Conservation (phyloP, 2,113 vertebrate genomes). For the Pelobates fuscus region DNA sequence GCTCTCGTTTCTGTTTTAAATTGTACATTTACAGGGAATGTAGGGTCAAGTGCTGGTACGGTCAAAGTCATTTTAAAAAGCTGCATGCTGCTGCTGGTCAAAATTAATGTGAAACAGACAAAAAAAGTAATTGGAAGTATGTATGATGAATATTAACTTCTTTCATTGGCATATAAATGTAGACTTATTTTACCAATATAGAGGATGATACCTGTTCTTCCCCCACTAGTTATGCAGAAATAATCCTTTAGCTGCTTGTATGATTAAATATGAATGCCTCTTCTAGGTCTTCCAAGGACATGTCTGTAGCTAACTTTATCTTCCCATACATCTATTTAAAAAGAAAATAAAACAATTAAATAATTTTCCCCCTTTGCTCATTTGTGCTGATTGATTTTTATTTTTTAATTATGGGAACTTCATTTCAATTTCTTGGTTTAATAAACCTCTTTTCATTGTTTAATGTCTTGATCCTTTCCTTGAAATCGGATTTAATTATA, state of each 20-base stretch:
- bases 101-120: no score
- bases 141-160: no score
- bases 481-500: not conserved
- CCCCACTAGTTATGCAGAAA: not conserved
- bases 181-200: no score
- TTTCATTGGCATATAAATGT: no score
- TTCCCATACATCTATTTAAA: constrained; percentile 19
- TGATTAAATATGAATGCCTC: constrained; percentile 1
- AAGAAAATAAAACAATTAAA: no score
- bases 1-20: no score
- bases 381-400: constrained; percentile 15
- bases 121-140: no score
- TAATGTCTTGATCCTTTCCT: not conserved
- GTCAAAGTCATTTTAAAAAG: no score
- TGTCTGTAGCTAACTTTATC: not conserved
- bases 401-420: constrained; percentile 33
- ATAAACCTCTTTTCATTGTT: constrained; percentile 13
- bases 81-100: no score
- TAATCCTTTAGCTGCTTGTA: not conserved
- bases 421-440: constrained; percentile 18
- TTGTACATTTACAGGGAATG: no score
- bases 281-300: constrained; percentile 18
- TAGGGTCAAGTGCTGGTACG: no score
- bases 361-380: not conserved
- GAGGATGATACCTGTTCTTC: not conserved